These are phyloP conservation scores for Xylophagus ater DNA, from an alignment of 2,888 invertebrate genomes.

Conservation along the genomic window DNA sequence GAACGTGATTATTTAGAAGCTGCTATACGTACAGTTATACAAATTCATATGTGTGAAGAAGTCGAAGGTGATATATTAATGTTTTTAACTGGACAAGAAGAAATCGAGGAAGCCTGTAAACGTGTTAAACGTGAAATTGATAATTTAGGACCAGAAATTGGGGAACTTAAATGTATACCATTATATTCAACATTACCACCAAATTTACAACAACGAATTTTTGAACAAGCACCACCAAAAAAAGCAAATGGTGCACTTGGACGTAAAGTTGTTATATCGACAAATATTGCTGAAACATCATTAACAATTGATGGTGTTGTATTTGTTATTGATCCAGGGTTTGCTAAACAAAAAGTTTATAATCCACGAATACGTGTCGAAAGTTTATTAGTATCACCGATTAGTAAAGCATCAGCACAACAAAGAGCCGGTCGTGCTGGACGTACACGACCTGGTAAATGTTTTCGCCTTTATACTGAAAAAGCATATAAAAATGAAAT, in stretches of 20 bases:
- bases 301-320: slow-evolving; percentile 98
- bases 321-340: slow-evolving; percentile 98
- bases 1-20: slow-evolving; percentile 97
- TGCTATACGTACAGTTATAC: slow-evolving; percentile 90
- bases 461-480: slow-evolving; percentile 91
- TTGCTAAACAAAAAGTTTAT: slow-evolving; percentile 93
- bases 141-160: slow-evolving; percentile 91
- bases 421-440: slow-evolving; percentile 97
- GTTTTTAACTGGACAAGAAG: slow-evolving; percentile 82
- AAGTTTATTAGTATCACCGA: slow-evolving; percentile 93
- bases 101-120: slow-evolving; percentile 99
- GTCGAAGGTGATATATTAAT: slow-evolving; percentile 83
- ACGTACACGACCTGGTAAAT: slow-evolving; percentile 95
- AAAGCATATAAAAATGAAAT: slow-evolving; percentile 94
- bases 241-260: slow-evolving; percentile 83
- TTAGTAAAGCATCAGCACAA: slow-evolving; percentile 97
- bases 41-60: slow-evolving; percentile 93
- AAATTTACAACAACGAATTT: slow-evolving; percentile 91
- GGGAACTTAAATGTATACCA: slow-evolving; percentile 96
- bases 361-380: slow-evolving; percentile 73
- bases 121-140: slow-evolving; percentile 92
- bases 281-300: slow-evolving; percentile 98
- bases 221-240: slow-evolving; percentile 90
- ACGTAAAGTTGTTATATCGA: slow-evolving; percentile 89
- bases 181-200: slow-evolving; percentile 97